Conservation (phyloP, 2,888 invertebrate genomes). For the Meteorus colon region DNA sequence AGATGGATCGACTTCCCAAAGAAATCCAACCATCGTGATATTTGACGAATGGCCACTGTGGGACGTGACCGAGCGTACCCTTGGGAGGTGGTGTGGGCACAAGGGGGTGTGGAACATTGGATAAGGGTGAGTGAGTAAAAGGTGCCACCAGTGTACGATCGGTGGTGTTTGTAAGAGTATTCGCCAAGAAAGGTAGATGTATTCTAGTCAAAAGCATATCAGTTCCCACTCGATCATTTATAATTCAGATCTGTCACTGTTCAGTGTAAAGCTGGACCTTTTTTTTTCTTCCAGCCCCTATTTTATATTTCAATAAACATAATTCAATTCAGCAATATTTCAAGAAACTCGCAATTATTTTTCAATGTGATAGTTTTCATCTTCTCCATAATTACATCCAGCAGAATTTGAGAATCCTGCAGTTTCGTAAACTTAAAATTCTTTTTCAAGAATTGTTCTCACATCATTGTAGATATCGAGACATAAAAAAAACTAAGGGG, state of each 20-base stretch:
- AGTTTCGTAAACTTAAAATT: too few species aligned
- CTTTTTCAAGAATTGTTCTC: too few species aligned
- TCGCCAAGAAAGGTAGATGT: background rate
- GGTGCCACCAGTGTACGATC: background rate
- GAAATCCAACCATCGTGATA: constrained; percentile 49
- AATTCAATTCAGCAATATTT: too few species aligned
- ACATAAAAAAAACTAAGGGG: too few species aligned
- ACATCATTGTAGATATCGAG: too few species aligned
- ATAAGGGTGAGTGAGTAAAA: background rate
- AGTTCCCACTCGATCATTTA: constrained; percentile 16
- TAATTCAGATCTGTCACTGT: constrained; percentile 8
- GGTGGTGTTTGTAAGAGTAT: background rate
- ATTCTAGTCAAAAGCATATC: background rate
- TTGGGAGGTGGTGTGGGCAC: background rate
- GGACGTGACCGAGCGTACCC: constrained; percentile 37
- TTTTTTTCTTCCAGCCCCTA: background rate
- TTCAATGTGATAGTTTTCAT: too few species aligned
- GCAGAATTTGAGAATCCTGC: too few species aligned
- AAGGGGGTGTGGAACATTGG: background rate
- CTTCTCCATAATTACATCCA: too few species aligned
- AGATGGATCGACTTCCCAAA: constrained; percentile 51
- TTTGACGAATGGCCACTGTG: constrained; percentile 51
- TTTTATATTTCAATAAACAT: background rate
- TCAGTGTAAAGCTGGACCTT: background rate
- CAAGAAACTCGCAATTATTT: background rate